These are phyloP conservation scores for Myiothlypis coronata DNA, from an alignment of 2,797 vertebrate genomes.

Conservation along the genomic window DNA sequence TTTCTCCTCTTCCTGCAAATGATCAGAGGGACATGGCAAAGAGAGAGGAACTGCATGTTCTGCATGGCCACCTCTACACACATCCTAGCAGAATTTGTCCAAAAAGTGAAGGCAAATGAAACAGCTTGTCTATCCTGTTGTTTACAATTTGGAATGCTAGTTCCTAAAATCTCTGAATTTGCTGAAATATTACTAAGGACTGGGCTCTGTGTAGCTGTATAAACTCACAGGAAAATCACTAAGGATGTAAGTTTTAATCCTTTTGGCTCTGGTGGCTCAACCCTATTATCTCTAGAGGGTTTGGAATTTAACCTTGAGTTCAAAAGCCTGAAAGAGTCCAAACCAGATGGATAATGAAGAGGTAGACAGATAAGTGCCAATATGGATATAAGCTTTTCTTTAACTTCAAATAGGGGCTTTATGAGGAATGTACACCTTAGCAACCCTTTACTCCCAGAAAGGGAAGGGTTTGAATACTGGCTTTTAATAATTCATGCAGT, in stretches of 20 bases:
- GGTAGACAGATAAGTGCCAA: not conserved
- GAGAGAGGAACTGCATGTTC: not conserved
- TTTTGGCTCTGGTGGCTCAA: not conserved
- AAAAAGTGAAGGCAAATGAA: not conserved
- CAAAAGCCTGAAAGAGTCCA: not conserved
- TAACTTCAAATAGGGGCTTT: not conserved
- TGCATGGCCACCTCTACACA: accelerated
- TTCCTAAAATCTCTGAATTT: not conserved
- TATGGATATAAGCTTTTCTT: not conserved
- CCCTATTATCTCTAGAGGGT: not conserved
- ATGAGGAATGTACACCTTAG: not conserved
- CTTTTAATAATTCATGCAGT: conserved; percentile 45
- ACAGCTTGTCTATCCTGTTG: not conserved
- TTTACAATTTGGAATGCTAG: not conserved
- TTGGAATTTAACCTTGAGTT: conserved; percentile 16
- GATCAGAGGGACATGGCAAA: not conserved
- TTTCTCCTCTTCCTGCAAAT: not conserved
- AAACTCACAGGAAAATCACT: not conserved
- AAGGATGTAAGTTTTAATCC: not conserved
- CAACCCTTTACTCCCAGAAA: not conserved
- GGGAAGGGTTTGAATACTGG: not conserved
- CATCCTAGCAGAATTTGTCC: not conserved
- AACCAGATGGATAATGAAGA: not conserved
- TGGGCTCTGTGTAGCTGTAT: not conserved
- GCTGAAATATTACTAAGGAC: not conserved